These are phyloP conservation scores for Phthorimaea operculella DNA, from an alignment of 1,140 invertebrate genomes.

Conservation along the genomic window DNA sequence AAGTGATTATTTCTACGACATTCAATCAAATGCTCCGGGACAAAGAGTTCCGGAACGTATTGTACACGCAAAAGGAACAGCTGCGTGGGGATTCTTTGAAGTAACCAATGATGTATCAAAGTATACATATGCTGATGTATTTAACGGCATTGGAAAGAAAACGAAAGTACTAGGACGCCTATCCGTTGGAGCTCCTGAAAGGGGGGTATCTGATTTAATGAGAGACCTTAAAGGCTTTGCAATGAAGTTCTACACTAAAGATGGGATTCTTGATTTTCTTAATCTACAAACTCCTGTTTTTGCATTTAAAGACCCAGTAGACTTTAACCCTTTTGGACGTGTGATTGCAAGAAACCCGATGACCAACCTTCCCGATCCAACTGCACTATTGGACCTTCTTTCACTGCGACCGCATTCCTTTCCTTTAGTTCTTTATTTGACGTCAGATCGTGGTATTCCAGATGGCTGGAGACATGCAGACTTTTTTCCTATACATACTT, in stretches of 20 bases:
- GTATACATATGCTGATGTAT: conserved; percentile 84
- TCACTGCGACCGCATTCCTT: conserved; percentile 31
- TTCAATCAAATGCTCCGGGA: conserved; percentile 86
- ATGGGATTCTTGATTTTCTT: conserved; percentile 77
- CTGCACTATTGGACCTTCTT: conserved; percentile 91
- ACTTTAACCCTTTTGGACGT: conserved; percentile 71
- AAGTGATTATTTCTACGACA: conserved; percentile 85
- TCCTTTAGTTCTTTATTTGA: too few species aligned
- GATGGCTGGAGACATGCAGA: too few species aligned
- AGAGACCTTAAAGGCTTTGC: conserved; percentile 75
- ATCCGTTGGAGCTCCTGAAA: conserved; percentile 86
- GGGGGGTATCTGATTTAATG: conserved; percentile 80
- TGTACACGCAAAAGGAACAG: conserved; percentile 92
- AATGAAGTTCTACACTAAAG: conserved; percentile 76
- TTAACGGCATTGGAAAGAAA: conserved; percentile 81
- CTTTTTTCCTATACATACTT: too few species aligned
- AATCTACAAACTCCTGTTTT: conserved; percentile 78
- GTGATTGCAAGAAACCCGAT: conserved; percentile 73
- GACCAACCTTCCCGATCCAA: conserved; percentile 75
- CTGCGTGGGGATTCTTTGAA: conserved; percentile 93
- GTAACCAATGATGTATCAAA: conserved; percentile 88
- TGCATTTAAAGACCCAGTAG: conserved; percentile 73
- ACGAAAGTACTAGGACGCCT: conserved; percentile 77
- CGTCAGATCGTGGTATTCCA: too few species aligned
- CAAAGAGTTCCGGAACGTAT: conserved; percentile 94